Conservation (phyloP, 2,888 invertebrate species). For the Philereme transversata region DNA sequence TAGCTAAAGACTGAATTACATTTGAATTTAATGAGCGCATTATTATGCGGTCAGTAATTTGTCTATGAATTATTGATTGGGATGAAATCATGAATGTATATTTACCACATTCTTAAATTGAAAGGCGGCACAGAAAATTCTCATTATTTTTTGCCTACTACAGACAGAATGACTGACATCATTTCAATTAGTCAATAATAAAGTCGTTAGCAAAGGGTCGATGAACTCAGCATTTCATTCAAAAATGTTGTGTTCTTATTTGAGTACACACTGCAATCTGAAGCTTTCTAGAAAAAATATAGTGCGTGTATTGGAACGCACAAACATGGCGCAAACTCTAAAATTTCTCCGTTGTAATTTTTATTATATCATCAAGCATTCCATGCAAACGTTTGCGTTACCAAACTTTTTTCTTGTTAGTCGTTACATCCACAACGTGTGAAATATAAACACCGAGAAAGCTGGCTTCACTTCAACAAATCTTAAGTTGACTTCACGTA, state of each 20-base stretch:
- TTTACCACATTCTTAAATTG: constrained; percentile 18
- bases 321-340: constrained; percentile 13
- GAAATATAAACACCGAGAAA: constrained; percentile 72
- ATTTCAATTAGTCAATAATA: too few relatives aligned
- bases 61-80: constrained; percentile 21
- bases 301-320: constrained; percentile 21
- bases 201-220: neutral
- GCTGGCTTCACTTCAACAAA: constrained; percentile 44
- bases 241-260: constrained; percentile 4
- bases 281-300: constrained; percentile 17
- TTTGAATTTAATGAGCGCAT: constrained; percentile 21
- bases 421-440: constrained; percentile 63
- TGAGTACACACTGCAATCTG: neutral
- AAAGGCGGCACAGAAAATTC: neutral
- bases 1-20: constrained; percentile 2
- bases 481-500: constrained; percentile 36
- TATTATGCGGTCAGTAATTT: constrained; percentile 21
- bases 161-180: too few relatives aligned
- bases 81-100: constrained; percentile 8
- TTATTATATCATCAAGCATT: constrained; percentile 19
- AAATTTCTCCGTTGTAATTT: constrained; percentile 18
- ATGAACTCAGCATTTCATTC: constrained; percentile 1
- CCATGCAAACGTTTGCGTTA: constrained; percentile 30
- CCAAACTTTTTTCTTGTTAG: constrained; percentile 14
- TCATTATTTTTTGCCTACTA: too few relatives aligned